These are phyloP conservation scores for Agrypnus murinus DNA, from an alignment of 2,888 invertebrate species.

Conservation along the genomic window DNA sequence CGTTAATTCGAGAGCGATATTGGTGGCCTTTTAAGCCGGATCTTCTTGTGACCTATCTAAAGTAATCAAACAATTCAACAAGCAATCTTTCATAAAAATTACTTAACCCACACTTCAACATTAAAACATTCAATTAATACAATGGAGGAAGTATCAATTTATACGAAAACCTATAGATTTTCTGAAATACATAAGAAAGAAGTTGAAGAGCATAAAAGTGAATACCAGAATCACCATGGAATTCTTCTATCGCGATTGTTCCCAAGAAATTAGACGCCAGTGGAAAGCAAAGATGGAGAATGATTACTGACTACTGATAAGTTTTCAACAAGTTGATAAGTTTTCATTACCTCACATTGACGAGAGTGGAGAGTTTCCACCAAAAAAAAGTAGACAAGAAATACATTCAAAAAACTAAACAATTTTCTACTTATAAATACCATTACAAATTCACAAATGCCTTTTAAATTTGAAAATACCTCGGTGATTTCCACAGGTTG, in stretches of 20 bases:
- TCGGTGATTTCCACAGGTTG: too few relatives aligned
- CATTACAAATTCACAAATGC: conserved; percentile 64
- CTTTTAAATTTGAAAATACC: conserved; percentile 62
- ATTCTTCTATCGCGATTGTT: conserved; percentile 57
- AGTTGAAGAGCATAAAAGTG: conserved; percentile 56
- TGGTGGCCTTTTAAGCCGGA: too few relatives aligned
- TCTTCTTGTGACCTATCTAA: too few relatives aligned
- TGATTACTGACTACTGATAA: conserved; percentile 56
- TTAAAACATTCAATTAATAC: not conserved
- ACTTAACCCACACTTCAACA: too few relatives aligned
- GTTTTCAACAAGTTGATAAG: conserved; percentile 50
- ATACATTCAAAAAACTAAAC: conserved; percentile 61
- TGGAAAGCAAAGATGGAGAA: conserved; percentile 54
- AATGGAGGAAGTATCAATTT: conserved; percentile 31
- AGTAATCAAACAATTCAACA: too few relatives aligned
- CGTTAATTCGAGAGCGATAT: too few relatives aligned
- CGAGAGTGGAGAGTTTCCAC: conserved; percentile 61
- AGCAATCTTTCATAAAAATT: too few relatives aligned
- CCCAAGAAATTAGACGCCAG: conserved; percentile 54
- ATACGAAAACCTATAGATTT: conserved; percentile 55
- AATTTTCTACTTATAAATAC: conserved; percentile 59
- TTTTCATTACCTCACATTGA: conserved; percentile 54
- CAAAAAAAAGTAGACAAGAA: conserved; percentile 49
- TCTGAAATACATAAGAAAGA: conserved; percentile 58
- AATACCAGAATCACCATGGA: conserved; percentile 53